Conservation (phyloP, 2,113 vertebrate species). For the Melanerpes aurifrons region DNA sequence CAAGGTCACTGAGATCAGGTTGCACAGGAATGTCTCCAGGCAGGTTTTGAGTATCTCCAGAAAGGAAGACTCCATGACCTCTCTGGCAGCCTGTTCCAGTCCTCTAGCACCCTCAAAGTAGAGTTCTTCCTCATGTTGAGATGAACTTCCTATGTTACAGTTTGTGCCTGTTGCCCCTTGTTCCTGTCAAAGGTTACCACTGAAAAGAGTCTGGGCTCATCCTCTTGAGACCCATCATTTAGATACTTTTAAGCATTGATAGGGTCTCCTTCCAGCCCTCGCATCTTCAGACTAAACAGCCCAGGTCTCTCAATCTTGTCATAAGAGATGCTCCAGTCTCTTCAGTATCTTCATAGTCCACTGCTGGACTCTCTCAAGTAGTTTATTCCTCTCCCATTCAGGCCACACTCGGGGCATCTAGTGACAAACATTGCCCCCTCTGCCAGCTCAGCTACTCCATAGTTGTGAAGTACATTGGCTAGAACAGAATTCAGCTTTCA, state of each 20-base stretch:
- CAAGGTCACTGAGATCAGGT: background rate
- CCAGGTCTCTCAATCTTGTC: background rate
- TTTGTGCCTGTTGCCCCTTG: background rate
- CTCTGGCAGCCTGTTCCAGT: background rate
- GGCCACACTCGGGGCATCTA: accelerated
- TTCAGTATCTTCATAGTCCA: background rate
- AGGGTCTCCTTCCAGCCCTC: background rate
- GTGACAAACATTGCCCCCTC: background rate
- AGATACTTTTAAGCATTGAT: background rate
- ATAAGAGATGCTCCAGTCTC: background rate
- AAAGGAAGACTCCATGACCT: background rate
- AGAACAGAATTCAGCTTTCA: background rate
- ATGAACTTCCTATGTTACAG: background rate
- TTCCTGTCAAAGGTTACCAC: background rate
- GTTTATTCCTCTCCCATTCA: background rate
- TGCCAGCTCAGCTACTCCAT: background rate
- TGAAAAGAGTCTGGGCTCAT: background rate
- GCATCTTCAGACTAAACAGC: background rate
- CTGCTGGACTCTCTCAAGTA: background rate
- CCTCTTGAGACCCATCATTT: background rate
- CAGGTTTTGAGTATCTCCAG: background rate
- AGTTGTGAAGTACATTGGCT: accelerated
- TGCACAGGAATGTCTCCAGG: background rate
- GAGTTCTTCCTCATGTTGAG: background rate
- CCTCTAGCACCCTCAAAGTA: background rate